These are phyloP conservation scores for Ophonus ardosiacus DNA, from an alignment of 2,888 invertebrate genomes.

Conservation along the genomic window DNA sequence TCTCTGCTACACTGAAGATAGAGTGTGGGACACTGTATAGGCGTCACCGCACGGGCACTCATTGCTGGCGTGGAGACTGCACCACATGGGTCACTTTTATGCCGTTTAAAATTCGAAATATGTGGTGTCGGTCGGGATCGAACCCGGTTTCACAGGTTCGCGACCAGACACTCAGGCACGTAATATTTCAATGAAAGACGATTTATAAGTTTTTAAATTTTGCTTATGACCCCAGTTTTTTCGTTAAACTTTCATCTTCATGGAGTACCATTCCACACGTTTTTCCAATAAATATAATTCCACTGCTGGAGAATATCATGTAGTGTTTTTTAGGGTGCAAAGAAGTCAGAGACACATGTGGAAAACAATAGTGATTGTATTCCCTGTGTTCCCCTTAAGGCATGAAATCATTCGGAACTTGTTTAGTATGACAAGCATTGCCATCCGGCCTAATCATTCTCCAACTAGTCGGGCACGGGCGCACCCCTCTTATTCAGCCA, in stretches of 20 bases:
- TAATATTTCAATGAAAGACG: neutral
- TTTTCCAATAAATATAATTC: neutral
- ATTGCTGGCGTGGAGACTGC: too few species aligned
- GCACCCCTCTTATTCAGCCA: constrained; percentile 5
- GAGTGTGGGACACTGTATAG: too few species aligned
- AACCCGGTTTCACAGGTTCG: too few species aligned
- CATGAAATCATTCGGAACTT: constrained; percentile 10
- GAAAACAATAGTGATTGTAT: constrained; percentile 12
- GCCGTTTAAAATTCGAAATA: too few species aligned
- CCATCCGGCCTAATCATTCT: constrained; percentile 33
- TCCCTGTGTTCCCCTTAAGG: neutral
- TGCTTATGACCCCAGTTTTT: neutral
- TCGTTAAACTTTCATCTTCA: neutral
- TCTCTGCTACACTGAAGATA: too few species aligned
- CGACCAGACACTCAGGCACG: neutral
- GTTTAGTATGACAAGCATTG: constrained; percentile 10
- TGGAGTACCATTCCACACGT: neutral
- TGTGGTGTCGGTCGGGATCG: too few species aligned
- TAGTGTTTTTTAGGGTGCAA: neutral
- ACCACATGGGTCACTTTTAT: too few species aligned
- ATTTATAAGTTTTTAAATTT: neutral
- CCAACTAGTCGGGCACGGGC: constrained; percentile 16
- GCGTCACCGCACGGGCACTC: too few species aligned
- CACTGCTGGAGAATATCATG: neutral
- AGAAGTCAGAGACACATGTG: neutral